These are phyloP conservation scores for Lepidotrigona ventralis DNA, from an alignment of 1,140 invertebrate species.

Conservation along the genomic window DNA sequence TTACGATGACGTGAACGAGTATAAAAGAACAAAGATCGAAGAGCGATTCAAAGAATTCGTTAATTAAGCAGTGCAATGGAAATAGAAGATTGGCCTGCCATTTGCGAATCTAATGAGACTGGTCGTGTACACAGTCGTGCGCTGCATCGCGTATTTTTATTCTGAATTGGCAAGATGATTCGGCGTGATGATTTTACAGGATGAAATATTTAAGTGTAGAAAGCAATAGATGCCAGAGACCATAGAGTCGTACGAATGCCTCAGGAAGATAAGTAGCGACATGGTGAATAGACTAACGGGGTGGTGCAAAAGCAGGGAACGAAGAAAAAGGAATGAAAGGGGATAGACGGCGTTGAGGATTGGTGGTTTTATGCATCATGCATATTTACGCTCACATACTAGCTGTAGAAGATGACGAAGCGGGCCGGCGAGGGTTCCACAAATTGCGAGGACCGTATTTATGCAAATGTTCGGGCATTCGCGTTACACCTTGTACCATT, in stretches of 20 bases:
- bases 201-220: constrained; percentile 40
- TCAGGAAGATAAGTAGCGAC: constrained; percentile 58
- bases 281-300: constrained; percentile 66
- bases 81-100: neutral
- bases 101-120: neutral
- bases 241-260: constrained; percentile 47
- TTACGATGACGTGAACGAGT: neutral
- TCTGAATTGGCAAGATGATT: constrained; percentile 22
- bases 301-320: constrained; percentile 15
- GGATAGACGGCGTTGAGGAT: constrained; percentile 35
- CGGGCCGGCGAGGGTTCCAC: constrained; percentile 10
- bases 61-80: constrained; percentile 21
- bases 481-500: constrained; percentile 14
- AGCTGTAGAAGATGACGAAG: constrained; percentile 38
- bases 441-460: constrained; percentile 58
- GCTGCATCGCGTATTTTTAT: constrained; percentile 11
- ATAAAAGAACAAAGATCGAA: neutral
- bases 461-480: constrained; percentile 52
- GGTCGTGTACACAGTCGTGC: neutral
- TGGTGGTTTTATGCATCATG: constrained; percentile 61
- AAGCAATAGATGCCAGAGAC: neutral
- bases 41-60: constrained; percentile 15
- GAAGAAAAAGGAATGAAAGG: constrained; percentile 4
- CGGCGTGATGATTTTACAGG: constrained; percentile 40
- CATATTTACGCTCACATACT: constrained; percentile 68